phyloP scores from a whole-genome alignment of 2,888 invertebrate species.

The Euplagia quadripunctaria region DNA sequence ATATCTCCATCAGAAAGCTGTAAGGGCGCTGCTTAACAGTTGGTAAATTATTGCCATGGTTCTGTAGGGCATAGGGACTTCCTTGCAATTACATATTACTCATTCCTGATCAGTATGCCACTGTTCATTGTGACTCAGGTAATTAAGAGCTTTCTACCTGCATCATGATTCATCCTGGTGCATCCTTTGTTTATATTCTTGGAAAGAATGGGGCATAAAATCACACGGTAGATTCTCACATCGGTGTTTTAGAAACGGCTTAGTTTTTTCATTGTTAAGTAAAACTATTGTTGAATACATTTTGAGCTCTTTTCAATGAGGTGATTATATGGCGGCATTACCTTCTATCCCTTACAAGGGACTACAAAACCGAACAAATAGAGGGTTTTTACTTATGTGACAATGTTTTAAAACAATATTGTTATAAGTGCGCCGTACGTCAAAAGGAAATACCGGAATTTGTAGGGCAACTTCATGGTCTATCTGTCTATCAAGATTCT shows the following conservation, averaged over 20 bases:
- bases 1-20: too few relatives aligned
- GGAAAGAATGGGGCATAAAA: constrained; percentile 18
- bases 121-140: constrained; percentile 31
- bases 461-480: too few relatives aligned
- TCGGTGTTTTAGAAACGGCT: background rate
- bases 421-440: too few relatives aligned
- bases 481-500: too few relatives aligned
- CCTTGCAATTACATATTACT: background rate
- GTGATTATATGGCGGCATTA: too few relatives aligned
- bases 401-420: too few relatives aligned
- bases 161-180: constrained; percentile 32
- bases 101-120: constrained; percentile 14
- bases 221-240: background rate
- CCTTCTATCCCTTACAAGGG: background rate
- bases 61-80: too few relatives aligned
- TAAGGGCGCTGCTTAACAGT: too few relatives aligned
- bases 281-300: background rate
- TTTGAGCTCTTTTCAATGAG: background rate
- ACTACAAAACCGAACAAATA: background rate
- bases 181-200: constrained; percentile 39
- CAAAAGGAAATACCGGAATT: too few relatives aligned
- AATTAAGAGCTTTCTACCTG: constrained; percentile 47
- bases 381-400: too few relatives aligned
- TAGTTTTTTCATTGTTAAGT: background rate
- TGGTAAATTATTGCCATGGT: too few relatives aligned